Evolutionary conservation across 2,888 invertebrate genomes (phyloP), one percentile per base, ranked within the genome.

Genomic region (Eurytoma californica): DNA sequence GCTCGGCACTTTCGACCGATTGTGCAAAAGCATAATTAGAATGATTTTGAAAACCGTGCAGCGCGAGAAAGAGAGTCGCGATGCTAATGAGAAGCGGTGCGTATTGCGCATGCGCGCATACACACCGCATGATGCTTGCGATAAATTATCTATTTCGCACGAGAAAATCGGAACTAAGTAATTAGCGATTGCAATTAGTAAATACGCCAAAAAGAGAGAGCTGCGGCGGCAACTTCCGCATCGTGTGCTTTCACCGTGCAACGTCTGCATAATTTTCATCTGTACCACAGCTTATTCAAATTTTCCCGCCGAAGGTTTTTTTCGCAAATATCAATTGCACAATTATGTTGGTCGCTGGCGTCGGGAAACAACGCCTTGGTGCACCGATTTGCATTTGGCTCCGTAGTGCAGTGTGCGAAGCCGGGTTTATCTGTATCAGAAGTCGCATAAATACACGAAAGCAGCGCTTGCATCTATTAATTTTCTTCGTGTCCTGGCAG

Each of bases 141-240:
- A 70, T 77, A 53, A 77, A 80, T 80, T 77, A 80, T 77, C 77
- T 77, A 77, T 80, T 80, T 66, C 18, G 70, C 80, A 78, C 80
- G 80, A 81, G 80, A 81, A 81, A 81, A 81, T 81, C 78, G 74
- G 77, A 49, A 74, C 77, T 74, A 77, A 77, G 73, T 79, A 81
- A 81, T 81, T 81, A 81, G 79, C 79, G 49, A 73, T 79, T 30
- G 81, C 79, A 81, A 81, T 81, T 81, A 81, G 77, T 30, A 77
- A 9, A 77, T 63, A 70, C 66, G 80, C 66, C 9, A 9, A 68
- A 69, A 55, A 77, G 69, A 68, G 20, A 12, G 65, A 30, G 79
- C 73, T 69, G 72, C 69, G 20, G 68, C 60, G 69, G 70, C 39
- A 77, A 78, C 80, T 74, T 78, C 80, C 77, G 66, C 72, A 30